phyloP scores from a whole-genome alignment of 2,888 invertebrate genomes.

The Apodemia mormo region DNA sequence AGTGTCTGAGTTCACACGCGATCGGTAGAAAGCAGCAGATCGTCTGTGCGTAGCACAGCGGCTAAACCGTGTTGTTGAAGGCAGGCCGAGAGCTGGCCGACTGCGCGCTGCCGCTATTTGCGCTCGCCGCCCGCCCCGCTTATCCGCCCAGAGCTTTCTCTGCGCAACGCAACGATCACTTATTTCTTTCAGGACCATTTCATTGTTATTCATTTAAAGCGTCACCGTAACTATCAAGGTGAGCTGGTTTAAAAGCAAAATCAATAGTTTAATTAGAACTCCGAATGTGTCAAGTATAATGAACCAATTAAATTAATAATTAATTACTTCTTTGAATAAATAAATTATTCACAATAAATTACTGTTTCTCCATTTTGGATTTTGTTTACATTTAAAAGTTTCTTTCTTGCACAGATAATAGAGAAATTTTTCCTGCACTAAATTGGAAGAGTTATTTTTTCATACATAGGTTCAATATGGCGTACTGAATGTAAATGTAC shows the following conservation, averaged over 20 bases:
- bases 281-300: too few species aligned
- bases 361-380: too few species aligned
- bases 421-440: too few species aligned
- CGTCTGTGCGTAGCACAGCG: constrained; percentile 32
- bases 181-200: constrained; percentile 47
- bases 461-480: too few species aligned
- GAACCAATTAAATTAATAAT: too few species aligned
- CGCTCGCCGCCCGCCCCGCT: constrained; percentile 50
- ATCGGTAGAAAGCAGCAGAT: constrained; percentile 28
- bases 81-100: constrained; percentile 43
- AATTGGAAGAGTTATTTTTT: too few species aligned
- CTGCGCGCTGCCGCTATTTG: constrained; percentile 75
- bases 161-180: constrained; percentile 72
- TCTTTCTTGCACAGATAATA: too few species aligned
- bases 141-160: constrained; percentile 73
- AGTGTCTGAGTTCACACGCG: constrained; percentile 30
- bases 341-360: too few species aligned
- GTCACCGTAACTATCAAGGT: constrained; percentile 20
- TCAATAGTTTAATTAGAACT: constrained; percentile 18
- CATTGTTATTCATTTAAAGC: constrained; percentile 24
- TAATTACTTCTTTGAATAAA: too few species aligned
- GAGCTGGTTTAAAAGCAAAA: constrained; percentile 18
- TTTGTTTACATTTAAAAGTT: too few species aligned
- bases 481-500: too few species aligned
- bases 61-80: constrained; percentile 51